Conservation (phyloP, 1,140 invertebrate species). For the Drosophila bocqueti region DNA sequence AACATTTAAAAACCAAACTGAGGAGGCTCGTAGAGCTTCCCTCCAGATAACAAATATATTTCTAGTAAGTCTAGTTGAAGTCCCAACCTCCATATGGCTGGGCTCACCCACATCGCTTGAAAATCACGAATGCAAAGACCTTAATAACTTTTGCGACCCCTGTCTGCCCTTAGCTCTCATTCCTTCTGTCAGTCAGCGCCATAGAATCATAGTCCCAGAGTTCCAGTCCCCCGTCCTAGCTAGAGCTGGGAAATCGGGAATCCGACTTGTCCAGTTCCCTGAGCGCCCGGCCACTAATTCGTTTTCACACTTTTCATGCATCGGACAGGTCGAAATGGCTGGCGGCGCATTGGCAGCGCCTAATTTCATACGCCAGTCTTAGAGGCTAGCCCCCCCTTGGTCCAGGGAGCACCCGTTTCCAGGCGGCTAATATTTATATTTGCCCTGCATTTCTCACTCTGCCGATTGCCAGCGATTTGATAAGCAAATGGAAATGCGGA, state of each 20-base stretch:
- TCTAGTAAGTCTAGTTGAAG: neutral
- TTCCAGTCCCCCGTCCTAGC: neutral
- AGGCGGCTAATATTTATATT: slow-evolving; percentile 76
- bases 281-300: slow-evolving; percentile 61
- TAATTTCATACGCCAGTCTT: slow-evolving; percentile 69
- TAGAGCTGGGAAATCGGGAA: neutral
- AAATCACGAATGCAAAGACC: slow-evolving; percentile 17
- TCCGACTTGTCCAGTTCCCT: slow-evolving; percentile 28
- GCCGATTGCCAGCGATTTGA: slow-evolving; percentile 73
- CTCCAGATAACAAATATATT: too few relatives aligned
- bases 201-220: neutral
- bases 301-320: slow-evolving; percentile 79
- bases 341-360: slow-evolving; percentile 56
- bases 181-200: slow-evolving; percentile 10
- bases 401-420: slow-evolving; percentile 23
- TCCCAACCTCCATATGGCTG: neutral
- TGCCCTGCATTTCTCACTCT: slow-evolving; percentile 76
- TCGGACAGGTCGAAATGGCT: slow-evolving; percentile 62
- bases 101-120: slow-evolving; percentile 3
- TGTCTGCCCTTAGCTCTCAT: slow-evolving; percentile 34
- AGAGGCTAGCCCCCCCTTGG: slow-evolving; percentile 7
- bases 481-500: slow-evolving; percentile 74
- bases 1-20: neutral
- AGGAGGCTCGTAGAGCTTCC: neutral
- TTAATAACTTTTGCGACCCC: slow-evolving; percentile 41